These are phyloP conservation scores for Spinus olivaceus DNA, from an alignment of 2,797 vertebrate species.

Conservation along the genomic window DNA sequence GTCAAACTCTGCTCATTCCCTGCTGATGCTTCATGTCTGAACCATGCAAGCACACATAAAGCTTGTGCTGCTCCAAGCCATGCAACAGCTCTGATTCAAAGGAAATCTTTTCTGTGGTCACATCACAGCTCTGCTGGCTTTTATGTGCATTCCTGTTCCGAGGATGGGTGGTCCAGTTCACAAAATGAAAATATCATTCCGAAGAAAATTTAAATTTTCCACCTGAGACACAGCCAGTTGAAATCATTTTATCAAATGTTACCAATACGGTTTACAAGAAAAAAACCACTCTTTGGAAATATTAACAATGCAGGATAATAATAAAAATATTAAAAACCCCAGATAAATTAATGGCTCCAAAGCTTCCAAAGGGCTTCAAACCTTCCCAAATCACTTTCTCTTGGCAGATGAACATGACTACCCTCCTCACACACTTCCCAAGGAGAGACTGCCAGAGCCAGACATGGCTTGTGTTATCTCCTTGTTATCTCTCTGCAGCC, in stretches of 20 bases:
- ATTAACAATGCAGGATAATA: not conserved
- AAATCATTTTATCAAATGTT: not conserved
- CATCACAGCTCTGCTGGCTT: not conserved
- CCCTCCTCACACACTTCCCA: not conserved
- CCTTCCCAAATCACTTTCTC: not conserved
- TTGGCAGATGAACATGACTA: not conserved
- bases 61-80: not conserved
- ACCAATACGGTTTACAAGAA: not conserved
- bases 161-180: not conserved
- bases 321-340: fast-evolving
- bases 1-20: not conserved
- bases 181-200: not conserved
- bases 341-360: not conserved
- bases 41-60: not conserved
- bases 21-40: not conserved
- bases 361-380: not conserved
- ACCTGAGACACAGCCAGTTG: not conserved
- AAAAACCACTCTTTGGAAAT: not conserved
- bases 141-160: not conserved
- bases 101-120: not conserved
- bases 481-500: not conserved
- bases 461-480: not conserved
- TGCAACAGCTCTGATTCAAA: not conserved
- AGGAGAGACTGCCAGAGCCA: not conserved
- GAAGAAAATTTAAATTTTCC: not conserved